A percentile compares a stretch with the other conserved stretches of the same genome.
These are phyloP conservation scores for Hecatera dysodea DNA, from an alignment of 2,888 invertebrate species.

Conservation along the genomic window DNA sequence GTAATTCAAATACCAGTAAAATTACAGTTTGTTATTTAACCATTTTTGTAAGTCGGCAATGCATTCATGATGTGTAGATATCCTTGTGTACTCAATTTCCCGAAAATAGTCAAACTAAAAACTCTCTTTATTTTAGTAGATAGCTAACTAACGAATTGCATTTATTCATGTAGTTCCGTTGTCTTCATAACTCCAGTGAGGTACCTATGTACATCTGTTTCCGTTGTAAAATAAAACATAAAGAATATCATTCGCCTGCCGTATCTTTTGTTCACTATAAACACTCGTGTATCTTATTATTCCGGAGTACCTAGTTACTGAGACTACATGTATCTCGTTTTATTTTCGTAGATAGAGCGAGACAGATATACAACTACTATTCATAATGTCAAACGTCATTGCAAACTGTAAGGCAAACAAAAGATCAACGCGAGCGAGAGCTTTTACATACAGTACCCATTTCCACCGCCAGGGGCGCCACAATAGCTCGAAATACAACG, in stretches of 20 bases:
- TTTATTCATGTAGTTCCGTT: not conserved
- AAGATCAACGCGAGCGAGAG: conserved; percentile 61
- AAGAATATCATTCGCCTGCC: conserved; percentile 14
- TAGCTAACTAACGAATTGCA: not conserved
- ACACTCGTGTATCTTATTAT: conserved; percentile 44
- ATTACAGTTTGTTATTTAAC: not conserved
- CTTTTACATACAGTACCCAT: conserved; percentile 67
- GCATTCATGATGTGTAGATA: not conserved
- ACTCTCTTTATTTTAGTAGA: not conserved
- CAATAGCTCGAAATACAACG: conserved; percentile 46
- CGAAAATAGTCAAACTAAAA: not conserved
- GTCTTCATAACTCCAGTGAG: not conserved
- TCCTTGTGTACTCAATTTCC: not conserved
- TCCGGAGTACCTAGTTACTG: conserved; percentile 48
- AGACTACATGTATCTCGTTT: conserved; percentile 60
- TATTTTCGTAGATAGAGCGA: conserved; percentile 60
- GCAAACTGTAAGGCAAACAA: conserved; percentile 65
- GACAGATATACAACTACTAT: conserved; percentile 61
- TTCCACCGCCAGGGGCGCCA: conserved; percentile 73
- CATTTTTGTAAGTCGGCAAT: not conserved
- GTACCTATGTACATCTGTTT: not conserved
- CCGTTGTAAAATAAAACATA: conserved; percentile 8
- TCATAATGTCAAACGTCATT: conserved; percentile 71
- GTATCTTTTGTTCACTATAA: conserved; percentile 37
- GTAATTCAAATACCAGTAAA: not conserved